Percentiles rank a stretch among this genome's conserved stretches.
These are phyloP conservation scores for Orestias chungarensis DNA, from an alignment of 2,797 vertebrate species.

Conservation along the genomic window DNA sequence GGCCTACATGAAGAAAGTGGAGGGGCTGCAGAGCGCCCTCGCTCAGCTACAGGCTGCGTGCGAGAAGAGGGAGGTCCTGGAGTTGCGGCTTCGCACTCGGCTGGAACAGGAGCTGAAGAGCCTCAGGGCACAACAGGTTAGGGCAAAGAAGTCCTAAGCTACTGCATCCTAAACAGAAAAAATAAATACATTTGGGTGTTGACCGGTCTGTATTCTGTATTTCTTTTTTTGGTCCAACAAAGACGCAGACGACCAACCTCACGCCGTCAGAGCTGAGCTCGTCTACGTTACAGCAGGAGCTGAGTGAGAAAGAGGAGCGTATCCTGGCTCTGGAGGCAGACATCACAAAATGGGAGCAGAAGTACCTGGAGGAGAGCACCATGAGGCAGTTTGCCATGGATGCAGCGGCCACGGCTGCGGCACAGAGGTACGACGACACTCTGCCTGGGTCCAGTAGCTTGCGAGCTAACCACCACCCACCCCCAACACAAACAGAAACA, in stretches of 20 bases:
- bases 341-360: constrained; percentile 98
- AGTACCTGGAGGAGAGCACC: constrained; percentile 96
- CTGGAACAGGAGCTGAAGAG: constrained; percentile 96
- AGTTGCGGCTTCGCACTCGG: constrained; percentile 89
- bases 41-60: constrained; percentile 95
- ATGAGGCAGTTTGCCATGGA: constrained; percentile 99
- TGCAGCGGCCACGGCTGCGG: constrained; percentile 91
- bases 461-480: too few relatives aligned
- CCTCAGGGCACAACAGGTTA: constrained; percentile 92
- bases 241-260: constrained; percentile 35
- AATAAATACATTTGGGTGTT: background rate
- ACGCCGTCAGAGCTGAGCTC: constrained; percentile 71
- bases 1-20: constrained; percentile 95
- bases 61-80: constrained; percentile 92
- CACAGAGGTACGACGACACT: constrained; percentile 80
- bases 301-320: constrained; percentile 92
- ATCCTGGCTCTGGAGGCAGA: constrained; percentile 94
- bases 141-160: background rate
- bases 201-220: background rate
- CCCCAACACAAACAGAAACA: too few relatives aligned
- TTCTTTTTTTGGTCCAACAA: constrained; percentile 21
- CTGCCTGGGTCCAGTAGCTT: background rate
- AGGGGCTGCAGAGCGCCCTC: constrained; percentile 90
- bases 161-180: background rate
- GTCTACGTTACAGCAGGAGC: constrained; percentile 83